Base-by-base conservation (phyloP, 2,888 invertebrate species). In the Erebia epiphron region DNA sequence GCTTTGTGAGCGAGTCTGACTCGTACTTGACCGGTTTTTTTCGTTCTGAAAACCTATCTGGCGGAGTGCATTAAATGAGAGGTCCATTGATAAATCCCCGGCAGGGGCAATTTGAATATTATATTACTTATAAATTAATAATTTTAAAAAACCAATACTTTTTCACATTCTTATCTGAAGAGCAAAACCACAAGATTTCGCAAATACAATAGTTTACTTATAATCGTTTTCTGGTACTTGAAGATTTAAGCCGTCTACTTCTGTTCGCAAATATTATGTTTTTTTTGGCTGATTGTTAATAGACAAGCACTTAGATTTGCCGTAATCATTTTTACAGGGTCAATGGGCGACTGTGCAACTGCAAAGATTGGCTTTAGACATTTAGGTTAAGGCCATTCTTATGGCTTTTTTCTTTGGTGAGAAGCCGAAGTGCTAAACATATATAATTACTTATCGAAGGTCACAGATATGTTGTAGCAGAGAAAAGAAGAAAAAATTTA, bases 171-270 rank as follows among this genome's bases (percentile, higher is more conserved):
- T 0, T 35, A 16, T 43, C 18, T 21, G 21, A 49, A 18, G 18
- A 49, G 21, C 62, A 49, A 62, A 62, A 49, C 21, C n/a, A 61
- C 18, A 9, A 49, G 18, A 62, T 49, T 5, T 49, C 49, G 14
- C 46, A 62, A 62, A 62, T 62, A 21, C 14, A 21, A 62, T 21
- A 35, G 7, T 35, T 35, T 62, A 49, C 46, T 62, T 62, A 46
- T 49, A 49, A 62, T 62, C 62, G 49, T 62, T 62, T 62, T 13
- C 49, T 18, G 62, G 62, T 21, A 49, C 62, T 62, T 62, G 62
- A 49, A 46, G 5, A 62, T 21, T 46, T 21, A 18, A 62, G 62
- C 9, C 14, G 18, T 11, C 46, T n/a, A n/a, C n/a, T 62, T 21
- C 4, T 62, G 21, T 49, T 46, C 21, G 46, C 18, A 46, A 49